Conservation (phyloP, 1,140 invertebrate species). For the Popillia japonica region DNA sequence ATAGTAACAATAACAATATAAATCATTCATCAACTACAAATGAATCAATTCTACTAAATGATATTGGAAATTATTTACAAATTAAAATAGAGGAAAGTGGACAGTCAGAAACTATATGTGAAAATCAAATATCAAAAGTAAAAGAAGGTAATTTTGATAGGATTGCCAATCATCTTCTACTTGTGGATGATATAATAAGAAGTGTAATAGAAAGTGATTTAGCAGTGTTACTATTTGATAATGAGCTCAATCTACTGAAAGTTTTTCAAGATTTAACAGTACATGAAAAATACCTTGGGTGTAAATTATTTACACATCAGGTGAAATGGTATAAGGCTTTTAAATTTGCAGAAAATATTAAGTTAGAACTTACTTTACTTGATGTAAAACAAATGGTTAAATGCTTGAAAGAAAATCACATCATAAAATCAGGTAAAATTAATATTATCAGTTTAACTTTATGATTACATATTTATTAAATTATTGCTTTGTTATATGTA, state of each 20-base stretch:
- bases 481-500: no score
- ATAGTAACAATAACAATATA: background rate
- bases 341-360: background rate
- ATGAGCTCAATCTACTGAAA: background rate
- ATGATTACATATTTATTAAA: no score
- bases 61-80: background rate
- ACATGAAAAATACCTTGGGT: background rate
- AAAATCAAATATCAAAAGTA: background rate
- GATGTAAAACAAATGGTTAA: background rate
- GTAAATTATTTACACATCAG: constrained; percentile 21
- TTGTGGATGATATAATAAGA: background rate
- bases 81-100: background rate
- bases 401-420: background rate
- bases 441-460: background rate
- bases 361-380: background rate
- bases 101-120: background rate
- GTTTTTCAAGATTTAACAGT: background rate
- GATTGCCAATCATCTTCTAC: background rate
- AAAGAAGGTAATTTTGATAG: background rate
- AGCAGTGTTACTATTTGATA: background rate
- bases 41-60: background rate
- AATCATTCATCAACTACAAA: background rate
- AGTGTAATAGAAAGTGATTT: background rate
- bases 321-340: constrained; percentile 14
- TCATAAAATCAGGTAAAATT: constrained; percentile 17